These are phyloP conservation scores for Forbesichthys papilliferus DNA, from an alignment of 2,113 vertebrate genomes.

Conservation along the genomic window DNA sequence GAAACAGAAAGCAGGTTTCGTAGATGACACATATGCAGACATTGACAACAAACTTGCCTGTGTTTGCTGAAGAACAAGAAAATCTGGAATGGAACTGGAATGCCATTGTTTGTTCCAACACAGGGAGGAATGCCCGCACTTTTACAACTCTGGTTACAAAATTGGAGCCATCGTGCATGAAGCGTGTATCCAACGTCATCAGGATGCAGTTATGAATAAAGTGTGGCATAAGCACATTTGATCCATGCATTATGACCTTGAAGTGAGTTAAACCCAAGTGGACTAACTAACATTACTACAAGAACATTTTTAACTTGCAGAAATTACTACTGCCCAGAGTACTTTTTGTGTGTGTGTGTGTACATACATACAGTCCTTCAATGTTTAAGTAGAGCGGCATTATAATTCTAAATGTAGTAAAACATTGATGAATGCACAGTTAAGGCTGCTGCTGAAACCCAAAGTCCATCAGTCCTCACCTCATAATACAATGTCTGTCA, in stretches of 20 bases:
- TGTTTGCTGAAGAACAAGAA: conserved; percentile 41
- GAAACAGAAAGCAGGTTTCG: conserved; percentile 34
- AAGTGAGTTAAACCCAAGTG: background rate
- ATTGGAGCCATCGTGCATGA: background rate
- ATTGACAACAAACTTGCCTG: conserved; percentile 21
- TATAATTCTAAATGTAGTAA: background rate
- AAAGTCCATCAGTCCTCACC: background rate
- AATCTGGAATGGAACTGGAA: conserved; percentile 48
- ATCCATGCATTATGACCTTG: too few relatives aligned
- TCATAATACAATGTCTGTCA: background rate
- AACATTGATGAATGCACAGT: conserved; percentile 12
- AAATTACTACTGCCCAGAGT: too few relatives aligned
- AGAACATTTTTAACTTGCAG: too few relatives aligned
- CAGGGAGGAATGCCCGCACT: conserved; percentile 2
- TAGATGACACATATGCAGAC: conserved; percentile 22
- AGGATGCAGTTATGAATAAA: background rate
- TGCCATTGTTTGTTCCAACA: conserved; percentile 56
- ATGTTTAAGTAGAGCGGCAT: background rate
- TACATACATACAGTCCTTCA: background rate
- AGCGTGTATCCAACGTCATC: background rate
- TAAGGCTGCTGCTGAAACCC: conserved; percentile 1
- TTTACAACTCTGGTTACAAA: background rate
- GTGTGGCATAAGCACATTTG: too few relatives aligned
- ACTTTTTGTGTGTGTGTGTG: background rate
- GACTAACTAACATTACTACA: too few relatives aligned